Percentiles rank a stretch among this genome's conserved stretches.
These are phyloP conservation scores for Chionis minor DNA, from an alignment of 2,113 vertebrate species.

Conservation along the genomic window DNA sequence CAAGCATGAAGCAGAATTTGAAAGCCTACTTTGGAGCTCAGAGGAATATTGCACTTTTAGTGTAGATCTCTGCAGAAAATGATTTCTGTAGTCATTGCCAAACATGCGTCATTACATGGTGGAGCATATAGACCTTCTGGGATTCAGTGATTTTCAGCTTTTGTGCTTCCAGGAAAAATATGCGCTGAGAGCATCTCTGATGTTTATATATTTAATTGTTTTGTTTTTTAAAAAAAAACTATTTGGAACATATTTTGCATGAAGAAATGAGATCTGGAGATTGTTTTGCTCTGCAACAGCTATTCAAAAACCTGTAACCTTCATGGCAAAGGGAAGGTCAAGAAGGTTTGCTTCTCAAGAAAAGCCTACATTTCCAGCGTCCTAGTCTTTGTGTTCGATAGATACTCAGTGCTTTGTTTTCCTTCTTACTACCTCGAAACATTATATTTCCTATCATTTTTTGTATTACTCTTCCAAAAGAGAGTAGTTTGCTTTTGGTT, in stretches of 20 bases:
- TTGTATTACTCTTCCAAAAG: background rate
- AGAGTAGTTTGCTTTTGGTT: background rate
- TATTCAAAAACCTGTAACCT: constrained; percentile 44
- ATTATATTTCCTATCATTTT: background rate
- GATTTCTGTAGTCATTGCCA: background rate
- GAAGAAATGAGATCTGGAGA: constrained; percentile 23
- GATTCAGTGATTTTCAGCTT: background rate
- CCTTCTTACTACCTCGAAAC: background rate
- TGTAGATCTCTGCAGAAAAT: background rate
- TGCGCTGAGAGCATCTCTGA: background rate
- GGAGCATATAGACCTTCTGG: rapidly evolving
- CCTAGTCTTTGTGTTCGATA: background rate
- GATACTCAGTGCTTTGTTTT: background rate
- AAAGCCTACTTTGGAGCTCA: background rate
- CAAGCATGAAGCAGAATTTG: background rate
- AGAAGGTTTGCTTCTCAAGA: background rate
- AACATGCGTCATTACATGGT: background rate
- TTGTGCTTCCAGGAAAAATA: background rate
- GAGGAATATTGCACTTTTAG: background rate
- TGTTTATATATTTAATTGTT: background rate
- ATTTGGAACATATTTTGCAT: constrained; percentile 32
- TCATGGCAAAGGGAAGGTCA: constrained; percentile 22
- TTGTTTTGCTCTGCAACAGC: constrained; percentile 23
- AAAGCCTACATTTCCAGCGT: background rate
- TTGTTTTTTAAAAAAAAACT: background rate